phyloP scores from a whole-genome alignment of 2,888 invertebrate species.

The Lasioglossum malachurum region DNA sequence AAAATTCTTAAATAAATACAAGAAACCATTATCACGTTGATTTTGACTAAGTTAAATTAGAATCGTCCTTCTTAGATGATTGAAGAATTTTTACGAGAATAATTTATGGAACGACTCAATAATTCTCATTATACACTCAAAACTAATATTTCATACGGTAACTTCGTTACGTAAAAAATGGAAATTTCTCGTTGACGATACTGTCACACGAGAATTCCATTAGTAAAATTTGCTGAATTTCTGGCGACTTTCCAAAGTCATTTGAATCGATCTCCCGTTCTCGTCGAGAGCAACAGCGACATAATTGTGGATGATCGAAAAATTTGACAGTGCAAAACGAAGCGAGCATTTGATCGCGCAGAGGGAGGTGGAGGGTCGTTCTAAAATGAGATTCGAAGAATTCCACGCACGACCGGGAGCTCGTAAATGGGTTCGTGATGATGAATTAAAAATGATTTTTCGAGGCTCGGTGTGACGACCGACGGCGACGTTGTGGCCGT shows the following conservation, averaged over 20 bases:
- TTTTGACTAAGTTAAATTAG: neutral
- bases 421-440: constrained; percentile 13
- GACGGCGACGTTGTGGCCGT: constrained; percentile 13
- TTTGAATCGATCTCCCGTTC: neutral
- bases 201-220: neutral
- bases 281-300: neutral
- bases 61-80: neutral
- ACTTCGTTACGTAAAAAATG: neutral
- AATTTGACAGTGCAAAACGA: neutral
- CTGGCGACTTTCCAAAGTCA: neutral
- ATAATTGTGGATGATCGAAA: neutral
- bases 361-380: neutral
- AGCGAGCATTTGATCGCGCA: neutral
- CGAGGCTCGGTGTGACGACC: constrained; percentile 29
- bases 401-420: constrained; percentile 21
- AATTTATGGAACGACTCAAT: neutral
- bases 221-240: neutral
- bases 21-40: too few relatives aligned
- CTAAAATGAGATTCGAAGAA: constrained; percentile 1
- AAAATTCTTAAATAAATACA: neutral
- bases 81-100: neutral
- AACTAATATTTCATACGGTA: neutral
- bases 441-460: constrained; percentile 16
- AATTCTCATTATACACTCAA: neutral
- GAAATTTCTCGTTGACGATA: neutral